Conservation (phyloP, 2,888 invertebrate species). For the Cataglyphis rosenhaueri region DNA sequence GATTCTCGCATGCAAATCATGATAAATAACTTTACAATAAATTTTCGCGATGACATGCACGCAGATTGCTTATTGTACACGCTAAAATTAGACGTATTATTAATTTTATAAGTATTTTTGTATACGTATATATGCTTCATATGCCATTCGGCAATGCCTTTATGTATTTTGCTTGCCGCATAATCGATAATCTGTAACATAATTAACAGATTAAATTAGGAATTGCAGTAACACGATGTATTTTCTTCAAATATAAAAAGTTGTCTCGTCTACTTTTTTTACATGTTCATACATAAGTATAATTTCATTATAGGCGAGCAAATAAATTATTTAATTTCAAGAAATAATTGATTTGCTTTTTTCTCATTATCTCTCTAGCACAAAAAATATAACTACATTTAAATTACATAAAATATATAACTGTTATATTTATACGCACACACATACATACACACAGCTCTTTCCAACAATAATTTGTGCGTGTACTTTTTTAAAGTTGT, state of each 20-base stretch:
- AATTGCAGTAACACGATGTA: neutral
- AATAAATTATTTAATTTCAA: slow-evolving; percentile 1
- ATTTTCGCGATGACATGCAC: neutral
- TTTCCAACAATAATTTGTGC: neutral
- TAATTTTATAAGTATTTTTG: slow-evolving; percentile 26
- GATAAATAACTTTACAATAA: slow-evolving; percentile 7
- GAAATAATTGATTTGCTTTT: neutral
- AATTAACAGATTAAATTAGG: neutral
- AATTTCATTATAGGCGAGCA: neutral
- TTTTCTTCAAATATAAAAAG: neutral
- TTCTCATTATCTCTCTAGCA: neutral
- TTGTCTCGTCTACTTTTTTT: neutral
- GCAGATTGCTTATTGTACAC: slow-evolving; percentile 9
- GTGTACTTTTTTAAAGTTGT: neutral
- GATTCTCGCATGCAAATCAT: neutral
- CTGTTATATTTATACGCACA: neutral
- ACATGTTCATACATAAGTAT: neutral
- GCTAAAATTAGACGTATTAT: neutral
- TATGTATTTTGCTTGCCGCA: neutral
- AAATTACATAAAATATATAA: neutral
- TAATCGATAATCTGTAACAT: slow-evolving; percentile 30
- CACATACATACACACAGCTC: neutral
- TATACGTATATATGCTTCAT: neutral
- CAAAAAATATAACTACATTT: neutral
- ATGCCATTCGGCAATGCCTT: neutral